Evolutionary conservation across 2,888 invertebrate genomes (phyloP), one percentile per base, ranked within the genome.

Genomic region (Anarsia innoxiella): DNA sequence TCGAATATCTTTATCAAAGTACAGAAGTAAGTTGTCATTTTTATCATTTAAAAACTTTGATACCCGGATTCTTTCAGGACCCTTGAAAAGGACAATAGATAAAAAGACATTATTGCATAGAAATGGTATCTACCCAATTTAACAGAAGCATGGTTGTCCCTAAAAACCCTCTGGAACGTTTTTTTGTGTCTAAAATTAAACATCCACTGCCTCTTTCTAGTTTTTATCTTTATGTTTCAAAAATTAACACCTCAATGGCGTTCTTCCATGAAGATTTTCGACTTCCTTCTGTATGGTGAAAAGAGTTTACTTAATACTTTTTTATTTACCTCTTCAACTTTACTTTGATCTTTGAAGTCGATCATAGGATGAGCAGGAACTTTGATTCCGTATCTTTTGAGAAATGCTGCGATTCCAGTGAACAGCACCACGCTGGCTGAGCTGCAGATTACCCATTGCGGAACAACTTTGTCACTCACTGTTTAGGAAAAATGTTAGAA

Each of bases 301-400:
- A n/a, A n/a, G n/a, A n/a, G n/a, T n/a, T n/a, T n/a, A n/a, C n/a
- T n/a, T n/a, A n/a, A n/a, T n/a, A n/a, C n/a, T n/a, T n/a, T n/a
- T n/a, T n/a, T n/a, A n/a, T 25, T 13, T 33, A 33, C 59, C 88
- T 88, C 59, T 83, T 84, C 79, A 93, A 93, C 89, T 93, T 91
- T 71, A 92, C 93, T 69, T 93, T 33, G 33, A 11, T 25, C 33
- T 10, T 33, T 33, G 10, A 33, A 33, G 4, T 25, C 25, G 1
- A 33, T 13, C 10, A 25, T n/a, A 4, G 33, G 33, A 13, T 25
- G 4, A 6, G 9, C 6, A 13, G 33, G 11, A 6, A 2, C 10
- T 10, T 25, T 23, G 1, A 2, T n/a, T 10, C 13, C 9, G n/a
- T 15, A 33, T 8, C 12, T 33, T 19, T 23, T 33, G n/a, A 33